Base-by-base conservation (phyloP, 2,113 vertebrate genomes). In the Amphiprion percula region DNA sequence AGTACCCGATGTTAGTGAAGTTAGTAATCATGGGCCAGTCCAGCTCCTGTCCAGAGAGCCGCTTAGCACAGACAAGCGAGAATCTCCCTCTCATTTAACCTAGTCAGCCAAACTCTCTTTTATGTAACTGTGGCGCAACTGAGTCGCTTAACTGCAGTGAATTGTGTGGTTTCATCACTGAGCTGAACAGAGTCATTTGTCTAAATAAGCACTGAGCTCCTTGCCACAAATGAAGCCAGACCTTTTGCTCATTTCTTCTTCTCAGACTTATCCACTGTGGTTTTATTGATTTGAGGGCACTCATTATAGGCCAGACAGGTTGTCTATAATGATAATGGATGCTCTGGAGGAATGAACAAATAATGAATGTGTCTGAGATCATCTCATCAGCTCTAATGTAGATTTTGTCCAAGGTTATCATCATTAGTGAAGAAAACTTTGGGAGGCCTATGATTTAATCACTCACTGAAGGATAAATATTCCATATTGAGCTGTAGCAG, bases 141-240 rank as follows among this genome's bases (percentile, higher is more conserved):
- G 71, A 82, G 61, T 87, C 63, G 83, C 77, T 52, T 80, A 70
- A 91, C 91, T 87, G 4, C 92, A 88, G 87, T 47, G 79, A 82
- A 77, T 59, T 55, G 80, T 88, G 91, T 87, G 91, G 93, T 93
- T 94, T 86, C 68, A 89, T 93, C 83, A 77, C 80, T 66, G 82
- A 89, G 85, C 83, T 80, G 86, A 87, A 53, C 86, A 80, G 81
- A 86, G 72, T 66, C 71, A 86, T 92, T 92, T 89, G 85, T 93
- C 90, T 92, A 84, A 88, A 90, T 92, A 85, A 86, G 83, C 79
- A 56, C 77, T 24, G 59, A 84, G 74, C 41, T 74, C 68, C 53
- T 71, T 59, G 54, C 78, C 86, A 82, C 85, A 85, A 83, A 74
- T 81, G 63, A 83, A 68, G 68, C 75, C 72, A 54, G 63, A 74